Percentiles rank a stretch among this genome's conserved stretches.
Evolutionary conservation across 2,113 vertebrate genomes (phyloP).

Genomic region (Antennarius striatus): DNA sequence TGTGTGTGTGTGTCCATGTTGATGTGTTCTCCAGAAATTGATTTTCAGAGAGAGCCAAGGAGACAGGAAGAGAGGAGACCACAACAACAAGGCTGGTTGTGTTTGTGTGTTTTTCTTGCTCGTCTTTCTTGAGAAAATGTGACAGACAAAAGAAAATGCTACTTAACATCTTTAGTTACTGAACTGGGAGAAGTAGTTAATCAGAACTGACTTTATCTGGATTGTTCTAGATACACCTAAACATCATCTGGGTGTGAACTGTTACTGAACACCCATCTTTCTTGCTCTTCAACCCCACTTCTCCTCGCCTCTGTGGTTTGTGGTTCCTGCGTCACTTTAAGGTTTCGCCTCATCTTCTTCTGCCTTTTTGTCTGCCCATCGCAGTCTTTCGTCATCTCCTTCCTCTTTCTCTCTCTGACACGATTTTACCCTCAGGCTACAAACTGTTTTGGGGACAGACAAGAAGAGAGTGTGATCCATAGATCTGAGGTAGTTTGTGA

Average conservation of each 20-base stretch:
- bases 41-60: slow-evolving; percentile 39
- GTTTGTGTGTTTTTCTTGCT: slow-evolving; percentile 2
- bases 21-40: slow-evolving; percentile 43
- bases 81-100: slow-evolving; percentile 17
- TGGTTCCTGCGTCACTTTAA: slow-evolving; percentile 13
- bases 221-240: not conserved
- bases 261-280: slow-evolving; percentile 21
- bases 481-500: slow-evolving; percentile 14
- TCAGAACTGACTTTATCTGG: too few relatives aligned
- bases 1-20: slow-evolving; percentile 34
- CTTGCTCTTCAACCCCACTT: slow-evolving; percentile 33
- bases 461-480: slow-evolving; percentile 12
- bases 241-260: not conserved
- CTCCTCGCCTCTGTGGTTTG: slow-evolving; percentile 36
- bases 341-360: not conserved
- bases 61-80: slow-evolving; percentile 15
- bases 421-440: slow-evolving; percentile 13
- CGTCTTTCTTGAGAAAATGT: not conserved
- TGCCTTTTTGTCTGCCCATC: slow-evolving; percentile 6
- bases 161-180: not conserved
- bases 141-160: not conserved
- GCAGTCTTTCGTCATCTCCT: not conserved
- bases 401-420: not conserved
- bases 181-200: too few relatives aligned
- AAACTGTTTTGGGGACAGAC: not conserved